Percentiles rank a stretch among this genome's conserved stretches.
Evolutionary conservation across 2,888 invertebrate genomes (phyloP).

Genomic region (Callinectes sapidus): DNA sequence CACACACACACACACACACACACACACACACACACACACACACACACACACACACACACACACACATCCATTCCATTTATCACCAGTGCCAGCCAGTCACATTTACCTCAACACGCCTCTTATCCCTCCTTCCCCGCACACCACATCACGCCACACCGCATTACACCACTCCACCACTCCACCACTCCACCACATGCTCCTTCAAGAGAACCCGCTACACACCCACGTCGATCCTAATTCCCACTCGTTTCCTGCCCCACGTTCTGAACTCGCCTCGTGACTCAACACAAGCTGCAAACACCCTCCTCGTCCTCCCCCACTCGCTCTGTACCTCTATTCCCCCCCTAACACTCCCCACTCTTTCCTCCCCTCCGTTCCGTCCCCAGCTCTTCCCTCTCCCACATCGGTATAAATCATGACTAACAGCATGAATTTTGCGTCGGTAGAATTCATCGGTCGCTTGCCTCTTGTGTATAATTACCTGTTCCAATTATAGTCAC

Average conservation of each 20-base stretch:
- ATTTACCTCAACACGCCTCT: no score
- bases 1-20: neutral
- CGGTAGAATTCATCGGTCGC: neutral
- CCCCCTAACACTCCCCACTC: neutral
- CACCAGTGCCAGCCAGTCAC: no score
- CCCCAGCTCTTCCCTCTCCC: no score
- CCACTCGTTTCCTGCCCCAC: no score
- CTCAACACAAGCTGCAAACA: neutral
- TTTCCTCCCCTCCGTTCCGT: neutral
- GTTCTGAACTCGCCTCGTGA: neutral
- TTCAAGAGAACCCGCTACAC: no score
- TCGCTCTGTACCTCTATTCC: neutral
- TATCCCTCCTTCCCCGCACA: no score
- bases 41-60: neutral
- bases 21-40: neutral
- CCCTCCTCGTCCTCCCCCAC: neutral
- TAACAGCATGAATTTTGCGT: neutral
- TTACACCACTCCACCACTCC: no score
- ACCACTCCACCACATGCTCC: no score
- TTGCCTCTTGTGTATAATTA: neutral
- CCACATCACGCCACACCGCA: no score
- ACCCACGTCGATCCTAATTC: no score
- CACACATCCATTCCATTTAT: neutral
- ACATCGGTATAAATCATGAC: neutral
- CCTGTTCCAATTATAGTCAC: neutral